Evolutionary conservation across 2,888 invertebrate genomes (phyloP).

Genomic region (Eristalinus sepulchralis): DNA sequence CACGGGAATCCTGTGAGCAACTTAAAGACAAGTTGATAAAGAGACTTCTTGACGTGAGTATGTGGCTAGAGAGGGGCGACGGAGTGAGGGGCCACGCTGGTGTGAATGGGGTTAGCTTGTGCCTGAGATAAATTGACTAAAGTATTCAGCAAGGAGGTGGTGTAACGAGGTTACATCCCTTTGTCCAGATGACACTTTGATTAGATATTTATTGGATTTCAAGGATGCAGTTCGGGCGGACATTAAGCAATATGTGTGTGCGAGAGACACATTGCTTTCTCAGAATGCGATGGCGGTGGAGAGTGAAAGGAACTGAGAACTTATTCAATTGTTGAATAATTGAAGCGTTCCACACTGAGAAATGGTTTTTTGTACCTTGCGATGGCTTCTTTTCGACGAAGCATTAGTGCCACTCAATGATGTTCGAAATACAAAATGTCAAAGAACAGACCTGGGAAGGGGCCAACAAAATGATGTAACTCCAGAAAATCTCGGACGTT

Average conservation of each 20-base stretch:
- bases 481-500: no score
- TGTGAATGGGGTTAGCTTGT: slow-evolving; percentile 26
- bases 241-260: not conserved
- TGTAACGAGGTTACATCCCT: slow-evolving; percentile 23
- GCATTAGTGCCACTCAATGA: no score
- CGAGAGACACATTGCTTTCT: not conserved
- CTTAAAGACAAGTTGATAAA: slow-evolving; percentile 56
- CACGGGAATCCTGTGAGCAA: slow-evolving; percentile 47
- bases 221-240: slow-evolving; percentile 1
- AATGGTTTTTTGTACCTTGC: no score
- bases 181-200: slow-evolving; percentile 19
- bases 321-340: not conserved
- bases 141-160: slow-evolving; percentile 27
- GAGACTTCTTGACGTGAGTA: slow-evolving; percentile 22
- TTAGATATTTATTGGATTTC: slow-evolving; percentile 42
- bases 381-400: no score
- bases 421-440: no score
- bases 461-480: no score
- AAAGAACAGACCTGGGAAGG: no score
- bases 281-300: not conserved
- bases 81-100: not conserved
- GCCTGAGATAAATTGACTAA: slow-evolving; percentile 35
- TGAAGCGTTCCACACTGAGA: not conserved
- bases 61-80: slow-evolving; percentile 8
- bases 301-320: not conserved